Conservation (phyloP, 2,888 invertebrate species). For the Drosophila tripunctata region DNA sequence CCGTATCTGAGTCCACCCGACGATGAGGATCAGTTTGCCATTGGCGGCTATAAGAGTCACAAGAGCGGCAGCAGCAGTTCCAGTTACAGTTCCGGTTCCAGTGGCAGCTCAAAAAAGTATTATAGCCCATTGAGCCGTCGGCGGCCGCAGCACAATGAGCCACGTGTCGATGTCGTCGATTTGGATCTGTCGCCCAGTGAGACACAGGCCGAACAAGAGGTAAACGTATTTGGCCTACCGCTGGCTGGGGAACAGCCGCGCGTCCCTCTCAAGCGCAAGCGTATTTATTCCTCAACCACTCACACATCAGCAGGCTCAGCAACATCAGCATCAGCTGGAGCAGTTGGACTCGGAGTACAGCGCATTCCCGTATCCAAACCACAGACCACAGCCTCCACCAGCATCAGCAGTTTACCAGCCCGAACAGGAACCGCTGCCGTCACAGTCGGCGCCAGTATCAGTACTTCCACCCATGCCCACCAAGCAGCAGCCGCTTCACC, state of each 20-base stretch:
- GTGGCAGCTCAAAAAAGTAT: conserved; percentile 57
- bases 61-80: conserved; percentile 25
- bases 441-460: conserved; percentile 38
- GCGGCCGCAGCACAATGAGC: conserved; percentile 65
- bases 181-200: conserved; percentile 77
- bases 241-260: conserved; percentile 68
- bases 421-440: conserved; percentile 54
- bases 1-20: conserved; percentile 82
- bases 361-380: conserved; percentile 54
- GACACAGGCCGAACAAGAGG: conserved; percentile 80
- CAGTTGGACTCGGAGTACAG: conserved; percentile 34
- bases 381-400: conserved; percentile 59
- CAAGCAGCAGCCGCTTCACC: conserved; percentile 59
- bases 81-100: conserved; percentile 23
- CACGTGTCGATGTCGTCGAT: conserved; percentile 79
- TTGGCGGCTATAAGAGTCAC: conserved; percentile 57
- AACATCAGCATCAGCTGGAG: conserved; percentile 20
- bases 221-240: conserved; percentile 78
- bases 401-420: conserved; percentile 66
- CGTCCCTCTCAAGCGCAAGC: conserved; percentile 81
- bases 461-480: conserved; percentile 72
- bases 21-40: conserved; percentile 62
- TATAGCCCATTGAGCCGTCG: conserved; percentile 55
- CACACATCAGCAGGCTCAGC: conserved; percentile 46
- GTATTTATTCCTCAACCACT: conserved; percentile 79